Conservation (phyloP, 2,113 vertebrate genomes). For the Xiphophorus couchianus region DNA sequence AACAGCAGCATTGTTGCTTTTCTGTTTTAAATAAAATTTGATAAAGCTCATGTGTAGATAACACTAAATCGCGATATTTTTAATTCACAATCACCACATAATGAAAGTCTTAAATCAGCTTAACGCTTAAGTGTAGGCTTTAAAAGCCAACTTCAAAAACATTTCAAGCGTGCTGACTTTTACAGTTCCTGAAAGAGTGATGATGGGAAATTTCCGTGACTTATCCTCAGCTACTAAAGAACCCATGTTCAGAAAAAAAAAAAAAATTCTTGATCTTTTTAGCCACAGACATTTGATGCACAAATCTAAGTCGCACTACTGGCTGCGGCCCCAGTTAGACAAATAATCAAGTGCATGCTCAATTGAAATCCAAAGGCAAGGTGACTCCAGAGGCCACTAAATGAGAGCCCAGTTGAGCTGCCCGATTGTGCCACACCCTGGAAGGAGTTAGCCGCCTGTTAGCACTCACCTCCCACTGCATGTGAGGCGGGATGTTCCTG, state of each 20-base stretch:
- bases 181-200: not conserved
- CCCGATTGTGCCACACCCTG: conserved; percentile 50
- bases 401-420: conserved; percentile 36
- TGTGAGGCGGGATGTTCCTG: conserved; percentile 94
- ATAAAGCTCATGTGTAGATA: not conserved
- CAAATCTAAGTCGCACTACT: not conserved
- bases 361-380: conserved; percentile 36
- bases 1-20: not conserved
- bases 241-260: not conserved
- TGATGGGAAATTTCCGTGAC: not conserved
- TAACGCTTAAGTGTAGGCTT: not conserved
- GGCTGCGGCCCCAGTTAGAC: conserved; percentile 8
- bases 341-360: conserved; percentile 20
- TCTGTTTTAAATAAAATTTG: not conserved
- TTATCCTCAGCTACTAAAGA: not conserved
- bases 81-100: not conserved
- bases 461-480: conserved; percentile 94
- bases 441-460: conserved; percentile 62
- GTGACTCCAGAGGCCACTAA: conserved; percentile 46
- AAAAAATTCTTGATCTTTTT: not conserved
- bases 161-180: not conserved
- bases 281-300: not conserved
- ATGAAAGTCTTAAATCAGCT: not conserved
- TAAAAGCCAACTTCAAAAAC: not conserved
- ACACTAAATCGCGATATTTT: not conserved